Base-by-base conservation (phyloP, 1,140 invertebrate genomes). In the Pseudomyrmex concolor region DNA sequence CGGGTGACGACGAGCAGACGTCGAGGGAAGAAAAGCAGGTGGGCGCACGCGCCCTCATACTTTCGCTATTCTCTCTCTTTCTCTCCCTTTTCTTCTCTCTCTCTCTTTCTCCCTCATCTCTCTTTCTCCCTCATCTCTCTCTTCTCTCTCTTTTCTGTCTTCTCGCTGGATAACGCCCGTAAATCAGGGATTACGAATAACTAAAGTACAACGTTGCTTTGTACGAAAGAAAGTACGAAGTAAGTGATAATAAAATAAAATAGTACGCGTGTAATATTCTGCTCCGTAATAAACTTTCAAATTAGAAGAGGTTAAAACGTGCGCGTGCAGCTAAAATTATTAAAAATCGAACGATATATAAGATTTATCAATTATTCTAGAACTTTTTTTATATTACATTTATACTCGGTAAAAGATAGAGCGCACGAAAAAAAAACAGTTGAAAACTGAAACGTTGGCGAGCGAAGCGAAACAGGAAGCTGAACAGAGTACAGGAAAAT, bases 401-500 rank as follows among this genome's bases (percentile, higher is more conserved):
- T 34, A 17, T n/a, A 15, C 34, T 77, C 17, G 43, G 48, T 57
- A 3, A 63, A 76, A 64, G 34, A n/a, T 7, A 34, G 5, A 19
- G 8, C 7, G 19, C 15, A 62, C n/a, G 34, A 43, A 43, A 48
- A 48, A 55, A 48, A 70, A 48, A 48, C 25, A 70, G 51, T 80
- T 80, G 34, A 34, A 71, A 80, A 80, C 68, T 45, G 51, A 59
- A 78, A 15, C 54, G 54, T 48, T 78, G 48, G 19, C 54, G 19
- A 13, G 17, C n/a, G 45, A 70, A 59, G 66, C 67, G 76, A 71
- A 48, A 43, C 43, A 59, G 43, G 43, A 57, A 80, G 60, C 66
- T 59, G 66, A 80, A 43, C 76, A 70, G 66, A 80, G 68, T 59
- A 45, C 17, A 59, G 43, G 76, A 80, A 80, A 80, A 80, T 71